Evolutionary conservation across 2,113 vertebrate species (phyloP).

Genomic region (Notiomystis cincta): DNA sequence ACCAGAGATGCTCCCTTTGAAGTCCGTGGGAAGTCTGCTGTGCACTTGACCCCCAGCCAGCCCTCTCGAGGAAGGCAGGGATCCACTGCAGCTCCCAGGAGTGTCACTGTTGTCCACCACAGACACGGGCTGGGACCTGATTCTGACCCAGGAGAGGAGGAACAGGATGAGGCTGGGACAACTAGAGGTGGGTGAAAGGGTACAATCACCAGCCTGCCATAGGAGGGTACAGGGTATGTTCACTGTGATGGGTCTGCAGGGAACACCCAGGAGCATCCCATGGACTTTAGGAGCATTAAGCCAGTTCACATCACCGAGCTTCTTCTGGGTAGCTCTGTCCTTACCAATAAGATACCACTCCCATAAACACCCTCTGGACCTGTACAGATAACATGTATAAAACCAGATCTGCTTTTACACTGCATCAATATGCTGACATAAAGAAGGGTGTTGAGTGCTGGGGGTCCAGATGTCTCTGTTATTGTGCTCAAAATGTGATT

Average conservation of each 20-base stretch:
- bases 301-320: neutral
- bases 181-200: neutral
- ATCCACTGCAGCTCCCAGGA: neutral
- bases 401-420: neutral
- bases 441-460: neutral
- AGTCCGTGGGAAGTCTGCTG: neutral
- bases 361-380: neutral
- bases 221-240: neutral
- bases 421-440: neutral
- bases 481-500: neutral
- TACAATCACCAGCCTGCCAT: neutral
- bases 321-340: neutral
- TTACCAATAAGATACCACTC: neutral
- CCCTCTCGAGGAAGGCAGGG: neutral
- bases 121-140: neutral
- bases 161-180: neutral
- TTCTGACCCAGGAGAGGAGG: neutral
- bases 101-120: neutral
- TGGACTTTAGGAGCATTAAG: neutral
- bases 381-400: neutral
- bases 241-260: neutral
- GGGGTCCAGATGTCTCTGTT: neutral
- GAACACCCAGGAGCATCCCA: neutral
- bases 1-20: conserved; percentile 21
- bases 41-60: neutral